Conservation (phyloP, 2,113 vertebrate genomes). For the Toxotes chatareus region DNA sequence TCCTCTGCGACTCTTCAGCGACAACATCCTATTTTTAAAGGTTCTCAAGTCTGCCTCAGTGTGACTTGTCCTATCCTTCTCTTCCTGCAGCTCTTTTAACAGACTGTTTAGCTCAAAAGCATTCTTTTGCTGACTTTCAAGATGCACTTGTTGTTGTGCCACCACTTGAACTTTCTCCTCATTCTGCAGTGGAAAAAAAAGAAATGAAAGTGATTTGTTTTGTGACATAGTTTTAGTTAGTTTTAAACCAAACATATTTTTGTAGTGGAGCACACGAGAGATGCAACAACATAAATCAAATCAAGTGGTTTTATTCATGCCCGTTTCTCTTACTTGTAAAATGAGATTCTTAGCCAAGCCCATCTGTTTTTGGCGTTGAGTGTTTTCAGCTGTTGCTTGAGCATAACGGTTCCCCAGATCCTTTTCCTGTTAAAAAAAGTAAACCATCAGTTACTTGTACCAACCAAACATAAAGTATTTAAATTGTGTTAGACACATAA, state of each 20-base stretch:
- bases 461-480: background rate
- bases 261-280: background rate
- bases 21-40: conserved; percentile 85
- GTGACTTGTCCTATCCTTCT: conserved; percentile 83
- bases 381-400: conserved; percentile 85
- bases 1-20: conserved; percentile 90
- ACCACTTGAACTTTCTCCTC: conserved; percentile 85
- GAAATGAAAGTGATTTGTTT: conserved; percentile 24
- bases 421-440: conserved; percentile 85
- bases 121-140: conserved; percentile 72
- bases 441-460: conserved; percentile 12
- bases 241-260: background rate
- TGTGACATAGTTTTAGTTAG: background rate
- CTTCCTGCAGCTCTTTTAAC: conserved; percentile 85
- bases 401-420: conserved; percentile 85
- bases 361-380: conserved; percentile 89
- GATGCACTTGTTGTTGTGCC: conserved; percentile 78
- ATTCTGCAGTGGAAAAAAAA: conserved; percentile 82
- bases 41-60: conserved; percentile 83
- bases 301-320: background rate
- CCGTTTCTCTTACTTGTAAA: conserved; percentile 84
- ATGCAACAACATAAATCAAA: background rate
- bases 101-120: conserved; percentile 79
- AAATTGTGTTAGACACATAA: background rate
- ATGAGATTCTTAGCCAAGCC: conserved; percentile 87